Base-by-base conservation (phyloP, 2,888 invertebrate genomes). In the Timandra comae region DNA sequence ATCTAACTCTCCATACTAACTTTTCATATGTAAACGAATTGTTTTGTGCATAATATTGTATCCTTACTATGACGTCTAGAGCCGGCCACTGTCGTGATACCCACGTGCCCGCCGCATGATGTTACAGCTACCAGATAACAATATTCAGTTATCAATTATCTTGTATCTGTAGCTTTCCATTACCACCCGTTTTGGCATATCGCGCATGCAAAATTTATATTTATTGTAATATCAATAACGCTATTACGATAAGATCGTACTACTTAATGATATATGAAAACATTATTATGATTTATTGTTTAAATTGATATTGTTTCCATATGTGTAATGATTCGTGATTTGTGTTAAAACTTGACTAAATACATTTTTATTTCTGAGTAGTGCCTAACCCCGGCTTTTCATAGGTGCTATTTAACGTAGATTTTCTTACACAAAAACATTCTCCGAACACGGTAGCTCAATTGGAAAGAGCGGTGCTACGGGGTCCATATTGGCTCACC, bases 91-190 rank as follows among this genome's bases (percentile, higher is more conserved):
- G 25, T 30, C 46, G 41, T 40, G 46, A 42, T 30, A 39, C 49
- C 49, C 43, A 41, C 44, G 44, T 41, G 41, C 22, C 8, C 33
- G 20, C 13, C 5, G 35, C 41, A 30, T 49, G 48, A 38, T 38
- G 32, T 16, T 21, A 28, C 28, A n/a, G n/a, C 25, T 28, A 27
- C 31, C 5, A 38, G 43, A 48, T 49, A 43, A 42, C 40, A 36
- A 29, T 33, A 11, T 40, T 38, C 33, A 26, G 19, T 29, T 53
- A 58, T 60, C 56, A 48, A 5, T 29, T 56, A 52, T 56, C 53
- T 47, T 32, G 37, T 54, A 41, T 50, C 25, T 28, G 52, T 59
- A 59, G 34, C 39, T 59, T 63, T 63, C 62, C 59, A 40, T 16
- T 16, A 16, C 16, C 16, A 3, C 1, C 16, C 16, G 6, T 6